Evolutionary conservation across 2,113 vertebrate genomes (phyloP), one percentile per base, ranked within the genome.

Genomic region (Hirundichthys speculiger): DNA sequence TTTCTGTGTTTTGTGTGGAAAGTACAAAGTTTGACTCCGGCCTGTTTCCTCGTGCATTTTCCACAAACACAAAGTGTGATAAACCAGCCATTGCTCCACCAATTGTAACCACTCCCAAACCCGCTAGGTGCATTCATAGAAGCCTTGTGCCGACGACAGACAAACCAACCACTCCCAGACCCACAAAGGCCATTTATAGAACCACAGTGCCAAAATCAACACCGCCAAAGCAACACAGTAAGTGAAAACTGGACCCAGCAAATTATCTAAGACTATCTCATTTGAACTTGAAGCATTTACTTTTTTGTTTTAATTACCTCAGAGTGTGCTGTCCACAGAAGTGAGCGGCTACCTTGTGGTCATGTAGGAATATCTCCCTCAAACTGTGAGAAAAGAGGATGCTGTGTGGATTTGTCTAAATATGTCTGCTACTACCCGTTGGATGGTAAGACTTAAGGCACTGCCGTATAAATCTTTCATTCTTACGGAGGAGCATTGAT

Each of bases 361-460:
- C 0, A 7, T 0, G 0, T 3, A 0, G 69, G 52, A 24, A 73
- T 82, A 4, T 59, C 71, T 1, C 1, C 54, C 0, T 4, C 48
- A 1, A 19, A 25, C 0, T 93, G 92, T 59, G 5, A 42, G 16
- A 51, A 2, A 0, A 73, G 48, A 34, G 92, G 90, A 4, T 93
- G 90, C 82, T 93, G 92, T 67, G 13, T 75, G 21, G 64, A 82
- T 68, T 6, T 13, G 0, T 2, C 2, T 0, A 63, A 12, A 0
- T 34, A 46, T 1, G 9, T 8, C 14, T 93, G 92, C 66, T 92
- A 78, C 67, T 93, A 92, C 64, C 87, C 88, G 10, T 18, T 91
- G 42, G 83, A 93, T 75, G 90, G 92, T 92, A 75, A 62, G 45
- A 4, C 4, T 34, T 34, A 34, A 34, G 6, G 30, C 9, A 10